Evolutionary conservation across 2,797 vertebrate genomes (phyloP).

Genomic region (Amblyopsis hoosieri): DNA sequence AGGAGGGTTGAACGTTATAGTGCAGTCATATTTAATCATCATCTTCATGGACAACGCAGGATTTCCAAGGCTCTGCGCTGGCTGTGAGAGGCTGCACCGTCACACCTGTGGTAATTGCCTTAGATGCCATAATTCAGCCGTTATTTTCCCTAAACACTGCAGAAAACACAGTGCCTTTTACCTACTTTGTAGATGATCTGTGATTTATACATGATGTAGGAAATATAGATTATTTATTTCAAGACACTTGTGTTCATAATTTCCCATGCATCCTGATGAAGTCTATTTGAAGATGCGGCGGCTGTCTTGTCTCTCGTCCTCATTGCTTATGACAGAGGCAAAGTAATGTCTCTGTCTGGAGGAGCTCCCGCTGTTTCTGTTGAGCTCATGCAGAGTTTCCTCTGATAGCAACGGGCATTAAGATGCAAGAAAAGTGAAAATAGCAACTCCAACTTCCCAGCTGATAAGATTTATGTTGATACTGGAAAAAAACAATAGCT

Average conservation of each 20-base stretch:
- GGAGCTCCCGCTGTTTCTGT: constrained; percentile 39
- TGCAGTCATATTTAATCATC: constrained; percentile 77
- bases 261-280: constrained; percentile 28
- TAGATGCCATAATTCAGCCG: constrained; percentile 53
- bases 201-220: constrained; percentile 55
- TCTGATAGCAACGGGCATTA: constrained; percentile 48
- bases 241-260: constrained; percentile 46
- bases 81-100: constrained; percentile 47
- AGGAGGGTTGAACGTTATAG: constrained; percentile 53
- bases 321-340: constrained; percentile 57
- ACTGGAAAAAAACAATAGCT: constrained; percentile 46
- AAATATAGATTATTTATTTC: constrained; percentile 54
- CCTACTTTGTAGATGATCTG: constrained; percentile 60
- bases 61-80: constrained; percentile 50
- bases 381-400: constrained; percentile 45
- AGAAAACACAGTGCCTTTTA: constrained; percentile 34
- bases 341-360: constrained; percentile 46
- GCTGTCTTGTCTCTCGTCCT: constrained; percentile 55
- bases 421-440: constrained; percentile 45
- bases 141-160: constrained; percentile 46
- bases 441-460: constrained; percentile 54
- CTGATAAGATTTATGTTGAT: constrained; percentile 42
- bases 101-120: constrained; percentile 68
- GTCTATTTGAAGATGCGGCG: constrained; percentile 32
- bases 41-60: constrained; percentile 67